A percentile compares a stretch with the other conserved stretches of the same genome.
Evolutionary conservation across 2,888 invertebrate species (phyloP).

Genomic region (Hirtodrosophila alboralis): DNA sequence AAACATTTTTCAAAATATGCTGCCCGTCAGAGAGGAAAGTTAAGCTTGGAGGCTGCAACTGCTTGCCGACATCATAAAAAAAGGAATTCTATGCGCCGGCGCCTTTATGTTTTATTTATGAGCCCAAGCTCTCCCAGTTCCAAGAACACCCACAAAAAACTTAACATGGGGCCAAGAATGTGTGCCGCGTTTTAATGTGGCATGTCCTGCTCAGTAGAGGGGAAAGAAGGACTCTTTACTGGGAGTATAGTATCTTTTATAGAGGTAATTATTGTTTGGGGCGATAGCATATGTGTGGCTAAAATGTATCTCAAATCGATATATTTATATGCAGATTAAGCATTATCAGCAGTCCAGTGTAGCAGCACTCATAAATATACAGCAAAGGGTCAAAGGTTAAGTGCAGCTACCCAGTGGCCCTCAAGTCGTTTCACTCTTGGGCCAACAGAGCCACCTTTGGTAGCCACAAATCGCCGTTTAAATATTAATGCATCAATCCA

Average conservation of each 20-base stretch:
- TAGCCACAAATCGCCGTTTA: constrained; percentile 82
- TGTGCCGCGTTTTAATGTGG: constrained; percentile 69
- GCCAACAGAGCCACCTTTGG: constrained; percentile 37
- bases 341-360: constrained; percentile 49
- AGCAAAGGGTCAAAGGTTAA: constrained; percentile 60
- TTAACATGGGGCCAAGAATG: constrained; percentile 55
- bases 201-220: too few relatives aligned
- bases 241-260: constrained; percentile 42
- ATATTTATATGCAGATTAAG: constrained; percentile 54
- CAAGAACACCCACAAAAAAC: constrained; percentile 59
- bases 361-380: constrained; percentile 55
- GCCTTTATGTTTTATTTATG: constrained; percentile 79
- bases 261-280: constrained; percentile 41
- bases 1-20: constrained; percentile 78
- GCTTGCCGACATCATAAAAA: constrained; percentile 70
- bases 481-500: constrained; percentile 84
- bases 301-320: constrained; percentile 46
- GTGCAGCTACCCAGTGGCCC: constrained; percentile 26
- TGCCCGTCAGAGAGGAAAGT: constrained; percentile 30
- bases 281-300: constrained; percentile 18
- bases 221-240: not conserved
- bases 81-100: constrained; percentile 60
- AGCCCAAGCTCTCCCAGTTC: constrained; percentile 38
- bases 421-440: constrained; percentile 28
- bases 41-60: constrained; percentile 51